Evolutionary conservation across 2,888 invertebrate genomes (phyloP).

Genomic region (Zaprionus lineosus): DNA sequence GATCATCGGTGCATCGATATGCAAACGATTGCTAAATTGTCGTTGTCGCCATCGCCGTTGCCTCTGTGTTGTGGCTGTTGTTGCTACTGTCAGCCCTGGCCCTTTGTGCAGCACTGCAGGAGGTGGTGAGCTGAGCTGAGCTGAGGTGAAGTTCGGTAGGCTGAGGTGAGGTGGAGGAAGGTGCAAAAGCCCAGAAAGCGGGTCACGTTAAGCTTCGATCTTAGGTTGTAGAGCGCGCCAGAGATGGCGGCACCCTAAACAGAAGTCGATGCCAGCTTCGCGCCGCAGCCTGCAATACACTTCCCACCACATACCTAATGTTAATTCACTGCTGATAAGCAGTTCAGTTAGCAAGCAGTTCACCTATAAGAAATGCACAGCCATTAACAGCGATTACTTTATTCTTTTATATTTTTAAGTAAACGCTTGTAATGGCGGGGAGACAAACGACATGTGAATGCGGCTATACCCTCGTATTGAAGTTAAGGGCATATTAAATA

Average conservation of each 20-base stretch:
- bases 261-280: background rate
- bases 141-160: background rate
- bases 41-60: slow-evolving; percentile 22
- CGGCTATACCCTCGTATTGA: background rate
- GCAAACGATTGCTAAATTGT: slow-evolving; percentile 73
- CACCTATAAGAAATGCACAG: no score
- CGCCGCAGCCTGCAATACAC: background rate
- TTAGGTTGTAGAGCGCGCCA: slow-evolving; percentile 32
- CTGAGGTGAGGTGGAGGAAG: background rate
- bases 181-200: slow-evolving; percentile 30
- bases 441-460: background rate
- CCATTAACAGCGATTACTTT: no score
- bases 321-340: no score
- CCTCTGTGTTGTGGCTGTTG: slow-evolving; percentile 7
- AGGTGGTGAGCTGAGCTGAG: slow-evolving; percentile 16
- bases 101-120: slow-evolving; percentile 21
- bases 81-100: slow-evolving; percentile 54
- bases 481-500: slow-evolving; percentile 9
- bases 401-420: background rate
- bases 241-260: slow-evolving; percentile 63
- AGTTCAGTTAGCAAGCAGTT: no score
- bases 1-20: slow-evolving; percentile 64
- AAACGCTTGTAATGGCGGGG: background rate
- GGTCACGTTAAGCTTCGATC: slow-evolving; percentile 41
- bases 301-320: background rate